Percentiles rank a stretch among this genome's conserved stretches.
These are phyloP conservation scores for Apeira syringaria DNA, from an alignment of 2,888 invertebrate species.

Conservation along the genomic window DNA sequence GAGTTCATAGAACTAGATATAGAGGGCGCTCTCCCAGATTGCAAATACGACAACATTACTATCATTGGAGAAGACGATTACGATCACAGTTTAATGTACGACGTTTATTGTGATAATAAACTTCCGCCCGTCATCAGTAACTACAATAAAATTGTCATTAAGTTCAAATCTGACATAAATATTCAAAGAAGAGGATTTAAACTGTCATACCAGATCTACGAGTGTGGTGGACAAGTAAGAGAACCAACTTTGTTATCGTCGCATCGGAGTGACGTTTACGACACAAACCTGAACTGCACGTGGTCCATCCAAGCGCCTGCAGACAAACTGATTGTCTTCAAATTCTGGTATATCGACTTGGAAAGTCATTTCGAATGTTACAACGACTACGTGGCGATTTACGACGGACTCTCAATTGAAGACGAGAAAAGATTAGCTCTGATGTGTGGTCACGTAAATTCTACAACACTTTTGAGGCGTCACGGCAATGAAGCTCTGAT, in stretches of 20 bases:
- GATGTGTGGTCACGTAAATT: slow-evolving; percentile 86
- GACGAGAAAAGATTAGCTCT: slow-evolving; percentile 73
- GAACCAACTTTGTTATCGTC: slow-evolving; percentile 81
- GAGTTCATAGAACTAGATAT: slow-evolving; percentile 85
- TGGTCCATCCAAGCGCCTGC: slow-evolving; percentile 91
- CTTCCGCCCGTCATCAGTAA: slow-evolving; percentile 60
- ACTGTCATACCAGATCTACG: slow-evolving; percentile 82
- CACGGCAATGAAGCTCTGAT: slow-evolving; percentile 83
- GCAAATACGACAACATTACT: slow-evolving; percentile 82
- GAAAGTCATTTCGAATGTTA: slow-evolving; percentile 75
- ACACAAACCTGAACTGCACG: slow-evolving; percentile 85
- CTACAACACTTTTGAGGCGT: slow-evolving; percentile 82
- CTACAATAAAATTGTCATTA: slow-evolving; percentile 63
- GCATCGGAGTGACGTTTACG: slow-evolving; percentile 69
- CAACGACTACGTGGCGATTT: slow-evolving; percentile 86
- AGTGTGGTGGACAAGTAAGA: slow-evolving; percentile 90
- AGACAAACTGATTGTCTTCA: slow-evolving; percentile 85
- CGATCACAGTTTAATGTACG: slow-evolving; percentile 32
- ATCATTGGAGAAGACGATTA: slow-evolving; percentile 39
- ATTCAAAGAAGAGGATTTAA: slow-evolving; percentile 83
- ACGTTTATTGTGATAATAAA: slow-evolving; percentile 50
- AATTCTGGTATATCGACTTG: slow-evolving; percentile 84
- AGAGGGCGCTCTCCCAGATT: slow-evolving; percentile 62
- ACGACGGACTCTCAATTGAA: slow-evolving; percentile 59
- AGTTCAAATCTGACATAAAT: slow-evolving; percentile 83